Base-by-base conservation (phyloP, 92 coral and sea anemone genomes). In the Actinernus sp. region DNA sequence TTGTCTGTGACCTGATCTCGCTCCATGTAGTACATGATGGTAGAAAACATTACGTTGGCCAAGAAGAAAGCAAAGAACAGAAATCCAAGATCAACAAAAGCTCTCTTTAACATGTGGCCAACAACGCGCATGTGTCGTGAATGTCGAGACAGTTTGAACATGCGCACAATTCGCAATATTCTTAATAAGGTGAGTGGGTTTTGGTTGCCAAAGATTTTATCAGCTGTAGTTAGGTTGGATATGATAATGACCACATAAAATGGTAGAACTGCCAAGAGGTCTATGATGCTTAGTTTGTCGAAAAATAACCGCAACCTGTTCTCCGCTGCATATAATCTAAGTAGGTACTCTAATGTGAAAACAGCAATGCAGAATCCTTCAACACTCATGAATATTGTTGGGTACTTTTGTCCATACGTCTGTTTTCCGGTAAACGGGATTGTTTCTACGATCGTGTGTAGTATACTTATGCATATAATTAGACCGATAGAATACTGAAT, bases 71-170 rank as follows among this genome's bases (percentile, higher is more conserved):
- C 98, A 16, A 93, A 93, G 61, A 89, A 86, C 55, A 93, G 51
- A 32, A 93, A 93, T 0, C 98, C 98, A 25, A 93, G 68, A 56
- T 93, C 98, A 37, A 92, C 83, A 27, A 93, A 31, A 1, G 93
- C 98, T 49, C 74, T 74, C 66, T 78, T 90, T 4, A 93, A 48
- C 20, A 91, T 81, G 28, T 79, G 75, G 0, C 84, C 97, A 69
- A 90, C 80, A 53, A 86, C 79, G 12, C 97, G 58, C 97, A 93
- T 90, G 62, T 89, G 92, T 38, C 65, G 71, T 26, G 96, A 82
- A 55, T 90, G 93, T 24, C 97, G 81, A 20, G 98, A 87, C 57
- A 93, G 84, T 56, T 90, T 89, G 55, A 93, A 65, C 44, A 93
- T 90, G 19, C 98, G 78, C 27, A 93, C 61, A 3, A 91, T 85